phyloP scores from a whole-genome alignment of 2,888 invertebrate species.

The Ophraella communa region DNA sequence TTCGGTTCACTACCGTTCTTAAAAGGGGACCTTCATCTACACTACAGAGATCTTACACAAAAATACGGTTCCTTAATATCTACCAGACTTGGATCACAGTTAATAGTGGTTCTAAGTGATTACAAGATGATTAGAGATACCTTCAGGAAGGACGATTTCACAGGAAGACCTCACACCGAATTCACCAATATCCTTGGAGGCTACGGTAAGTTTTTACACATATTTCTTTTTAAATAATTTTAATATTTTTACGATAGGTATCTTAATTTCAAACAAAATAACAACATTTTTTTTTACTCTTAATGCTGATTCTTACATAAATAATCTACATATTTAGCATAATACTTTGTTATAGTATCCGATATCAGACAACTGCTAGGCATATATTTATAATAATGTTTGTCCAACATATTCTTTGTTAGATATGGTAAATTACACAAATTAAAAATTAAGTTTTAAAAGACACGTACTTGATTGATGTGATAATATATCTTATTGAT shows the following conservation, averaged over 20 bases:
- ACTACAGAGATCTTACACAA: constrained; percentile 77
- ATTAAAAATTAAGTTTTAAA: too few species aligned
- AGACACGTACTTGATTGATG: too few species aligned
- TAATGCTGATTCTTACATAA: background rate
- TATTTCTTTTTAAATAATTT: background rate
- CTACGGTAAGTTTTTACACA: constrained; percentile 75
- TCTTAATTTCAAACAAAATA: background rate
- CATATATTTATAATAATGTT: too few species aligned
- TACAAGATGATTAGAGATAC: constrained; percentile 85
- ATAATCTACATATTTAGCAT: background rate
- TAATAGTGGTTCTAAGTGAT: constrained; percentile 86
- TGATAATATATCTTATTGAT: too few species aligned
- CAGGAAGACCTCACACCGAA: constrained; percentile 85
- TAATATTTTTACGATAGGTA: background rate
- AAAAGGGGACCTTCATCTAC: constrained; percentile 77
- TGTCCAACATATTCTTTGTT: too few species aligned
- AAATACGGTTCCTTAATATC: constrained; percentile 85
- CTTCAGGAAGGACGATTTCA: constrained; percentile 85
- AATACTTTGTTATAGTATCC: too few species aligned
- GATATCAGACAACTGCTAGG: too few species aligned
- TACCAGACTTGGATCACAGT: constrained; percentile 79
- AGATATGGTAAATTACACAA: too few species aligned
- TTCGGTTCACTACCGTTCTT: constrained; percentile 85
- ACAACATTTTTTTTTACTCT: background rate
- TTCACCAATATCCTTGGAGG: constrained; percentile 87